Evolutionary conservation across 2,888 invertebrate genomes (phyloP), one percentile per base, ranked within the genome.

Genomic region (Lepidocyrtinus sp.): DNA sequence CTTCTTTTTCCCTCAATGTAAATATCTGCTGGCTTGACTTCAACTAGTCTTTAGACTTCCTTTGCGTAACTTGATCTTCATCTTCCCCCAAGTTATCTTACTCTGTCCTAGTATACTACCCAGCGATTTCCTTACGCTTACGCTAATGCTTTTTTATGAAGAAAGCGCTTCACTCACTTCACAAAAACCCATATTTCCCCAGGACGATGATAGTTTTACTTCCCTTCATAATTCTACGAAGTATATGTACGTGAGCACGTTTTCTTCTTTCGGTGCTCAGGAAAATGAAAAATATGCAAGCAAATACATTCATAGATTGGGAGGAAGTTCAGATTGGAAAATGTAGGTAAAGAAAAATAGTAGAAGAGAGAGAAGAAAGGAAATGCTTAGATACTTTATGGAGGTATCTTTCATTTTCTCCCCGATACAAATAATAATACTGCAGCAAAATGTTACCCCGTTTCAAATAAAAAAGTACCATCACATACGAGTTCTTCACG

Each of bases 1-100:
- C 50, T 50, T 50, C 2, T 50, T 50, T 50, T 17, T 50, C 2
- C 15, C 15, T 50, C 50, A 25, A 63, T 61, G 61, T 61, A 61
- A 21, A 61, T 19, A 61, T 45, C 5, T 55, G 55, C 17, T 55
- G 55, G 12, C 55, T 12, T 2, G n/a, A n/a, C n/a, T n/a, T n/a
- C n/a, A n/a, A n/a, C n/a, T n/a, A n/a, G n/a, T 9, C 19, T 62
- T 62, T 19, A 61, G 21, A 61, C 21, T 63, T 45, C 22, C 50
- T 50, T 12, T 50, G 50, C 46, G 75, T 75, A 75, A 75, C 69
- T 46, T 69, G 75, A 75, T 75, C 75, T 69, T 50, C n/a, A n/a
- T 36, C 50, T 17, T 50, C 50, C 50, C 50, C 50, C n/a, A n/a
- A n/a, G n/a, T n/a, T n/a, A n/a, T n/a, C n/a, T n/a, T n/a, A n/a